A percentile compares a stretch with the other conserved stretches of the same genome.
phyloP scores from a whole-genome alignment of 2,888 invertebrate species.

The Anarsia innoxiella region DNA sequence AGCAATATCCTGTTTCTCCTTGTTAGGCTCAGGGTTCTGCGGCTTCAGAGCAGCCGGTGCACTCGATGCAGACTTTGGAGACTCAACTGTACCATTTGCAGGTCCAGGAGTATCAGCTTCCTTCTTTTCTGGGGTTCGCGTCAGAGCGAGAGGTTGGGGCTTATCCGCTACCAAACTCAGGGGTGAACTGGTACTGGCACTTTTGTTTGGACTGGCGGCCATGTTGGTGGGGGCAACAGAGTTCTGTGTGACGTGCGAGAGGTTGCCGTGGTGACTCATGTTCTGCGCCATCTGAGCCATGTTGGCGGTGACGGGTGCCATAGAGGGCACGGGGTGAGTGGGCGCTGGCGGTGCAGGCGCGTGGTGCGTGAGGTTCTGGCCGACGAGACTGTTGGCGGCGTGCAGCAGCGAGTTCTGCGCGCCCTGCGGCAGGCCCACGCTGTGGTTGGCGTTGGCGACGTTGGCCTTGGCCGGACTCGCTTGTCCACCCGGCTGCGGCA shows the following conservation, averaged over 20 bases:
- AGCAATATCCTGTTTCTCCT: constrained; percentile 61
- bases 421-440: constrained; percentile 56
- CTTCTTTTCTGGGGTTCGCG: constrained; percentile 63
- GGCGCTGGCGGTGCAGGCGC: constrained; percentile 43
- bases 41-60: constrained; percentile 48
- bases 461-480: constrained; percentile 63
- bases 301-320: constrained; percentile 69
- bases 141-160: constrained; percentile 58
- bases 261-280: constrained; percentile 70
- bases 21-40: constrained; percentile 54
- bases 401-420: constrained; percentile 56
- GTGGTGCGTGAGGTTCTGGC: constrained; percentile 59
- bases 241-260: constrained; percentile 61
- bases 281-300: constrained; percentile 72
- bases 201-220: constrained; percentile 50
- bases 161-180: constrained; percentile 65
- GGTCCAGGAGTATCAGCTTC: constrained; percentile 57
- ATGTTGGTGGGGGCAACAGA: constrained; percentile 46
- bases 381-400: constrained; percentile 47
- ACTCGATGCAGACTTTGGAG: constrained; percentile 49
- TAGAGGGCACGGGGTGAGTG: constrained; percentile 58
- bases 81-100: constrained; percentile 62
- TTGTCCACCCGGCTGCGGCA: constrained; percentile 60
- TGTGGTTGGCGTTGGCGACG: constrained; percentile 59
- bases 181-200: constrained; percentile 50